Conservation (phyloP, 2,888 invertebrate genomes). For the Pyrocoelia pectoralis region DNA sequence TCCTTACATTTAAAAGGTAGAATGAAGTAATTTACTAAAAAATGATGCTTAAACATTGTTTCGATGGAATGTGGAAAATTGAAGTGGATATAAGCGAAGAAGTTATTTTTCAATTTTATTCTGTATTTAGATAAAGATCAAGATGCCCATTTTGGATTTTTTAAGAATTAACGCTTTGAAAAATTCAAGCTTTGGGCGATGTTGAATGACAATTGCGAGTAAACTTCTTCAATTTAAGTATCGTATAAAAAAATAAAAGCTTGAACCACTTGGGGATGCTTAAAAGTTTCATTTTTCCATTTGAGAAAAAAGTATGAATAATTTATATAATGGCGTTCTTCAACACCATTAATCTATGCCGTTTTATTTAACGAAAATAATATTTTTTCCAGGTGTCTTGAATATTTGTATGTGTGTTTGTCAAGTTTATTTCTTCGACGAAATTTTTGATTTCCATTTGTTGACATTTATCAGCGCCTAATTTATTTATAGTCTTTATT, state of each 20-base stretch:
- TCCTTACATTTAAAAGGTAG: neutral
- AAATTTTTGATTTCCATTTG: neutral
- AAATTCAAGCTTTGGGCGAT: neutral
- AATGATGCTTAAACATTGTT: neutral
- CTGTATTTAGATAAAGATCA: neutral
- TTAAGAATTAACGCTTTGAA: neutral
- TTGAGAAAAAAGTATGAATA: slow-evolving; percentile 11
- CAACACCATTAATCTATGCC: slow-evolving; percentile 5
- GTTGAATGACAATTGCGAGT: neutral
- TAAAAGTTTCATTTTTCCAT: slow-evolving; percentile 9
- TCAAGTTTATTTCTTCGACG: neutral
- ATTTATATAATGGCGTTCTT: slow-evolving; percentile 3
- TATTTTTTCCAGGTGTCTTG: slow-evolving; percentile 1
- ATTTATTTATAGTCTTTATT: neutral
- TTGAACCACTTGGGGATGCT: slow-evolving; percentile 1
- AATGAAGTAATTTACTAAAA: neutral
- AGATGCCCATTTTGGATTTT: neutral
- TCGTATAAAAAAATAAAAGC: slow-evolving; percentile 6
- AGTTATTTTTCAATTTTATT: neutral
- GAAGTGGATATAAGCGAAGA: neutral
- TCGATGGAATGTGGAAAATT: neutral
- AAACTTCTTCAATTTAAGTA: slow-evolving; percentile 2
- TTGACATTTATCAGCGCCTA: neutral
- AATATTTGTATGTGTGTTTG: neutral
- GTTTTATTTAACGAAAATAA: neutral